Percentiles rank a stretch among this genome's conserved stretches.
These are phyloP conservation scores for Echinops telfairi DNA, from an alignment of 2,113 vertebrate genomes.

Conservation along the genomic window DNA sequence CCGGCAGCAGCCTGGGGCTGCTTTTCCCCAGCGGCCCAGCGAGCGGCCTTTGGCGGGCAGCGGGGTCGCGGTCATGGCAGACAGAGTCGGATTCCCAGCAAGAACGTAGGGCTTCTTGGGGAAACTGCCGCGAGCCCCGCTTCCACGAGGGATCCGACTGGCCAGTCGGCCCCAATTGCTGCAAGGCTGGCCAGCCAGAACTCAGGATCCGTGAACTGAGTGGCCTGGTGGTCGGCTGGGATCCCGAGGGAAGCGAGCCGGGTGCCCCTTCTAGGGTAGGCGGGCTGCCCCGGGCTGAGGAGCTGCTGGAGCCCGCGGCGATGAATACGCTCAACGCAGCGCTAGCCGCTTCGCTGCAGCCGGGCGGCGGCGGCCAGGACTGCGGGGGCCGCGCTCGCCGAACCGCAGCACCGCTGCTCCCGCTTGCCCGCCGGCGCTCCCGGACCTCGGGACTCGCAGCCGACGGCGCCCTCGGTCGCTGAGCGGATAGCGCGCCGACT, in stretches of 20 bases:
- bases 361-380: constrained; percentile 64
- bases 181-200: not conserved
- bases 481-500: not conserved
- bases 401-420: constrained; percentile 45
- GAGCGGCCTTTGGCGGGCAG: constrained; percentile 24
- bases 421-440: constrained; percentile 70
- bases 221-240: not conserved
- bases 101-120: not conserved
- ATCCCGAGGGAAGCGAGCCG: not conserved
- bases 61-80: not conserved
- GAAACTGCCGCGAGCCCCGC: not conserved
- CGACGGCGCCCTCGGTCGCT: not conserved
- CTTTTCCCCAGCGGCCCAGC: constrained; percentile 70
- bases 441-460: not conserved
- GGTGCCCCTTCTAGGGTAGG: not conserved
- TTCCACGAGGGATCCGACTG: not conserved
- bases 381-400: constrained; percentile 30
- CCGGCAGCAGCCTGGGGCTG: constrained; percentile 27
- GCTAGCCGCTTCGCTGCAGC: constrained; percentile 76
- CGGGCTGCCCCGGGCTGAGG: not conserved
- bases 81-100: not conserved
- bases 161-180: not conserved
- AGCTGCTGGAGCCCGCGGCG: not conserved
- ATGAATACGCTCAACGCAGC: not conserved
- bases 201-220: not conserved